Base-by-base conservation (phyloP, 1,140 invertebrate genomes). In the Ericerus pela region DNA sequence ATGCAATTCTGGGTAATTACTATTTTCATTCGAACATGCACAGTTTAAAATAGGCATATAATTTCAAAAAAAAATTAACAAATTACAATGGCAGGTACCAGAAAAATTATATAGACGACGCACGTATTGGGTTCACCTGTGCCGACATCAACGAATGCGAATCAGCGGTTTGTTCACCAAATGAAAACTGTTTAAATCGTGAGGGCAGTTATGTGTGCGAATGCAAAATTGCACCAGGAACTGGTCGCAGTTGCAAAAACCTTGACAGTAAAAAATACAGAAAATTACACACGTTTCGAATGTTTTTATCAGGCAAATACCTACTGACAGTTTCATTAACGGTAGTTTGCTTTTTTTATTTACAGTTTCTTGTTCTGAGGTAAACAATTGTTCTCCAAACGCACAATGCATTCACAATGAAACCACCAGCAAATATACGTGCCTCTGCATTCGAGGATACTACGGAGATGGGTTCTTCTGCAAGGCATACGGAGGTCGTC, bases 81-180 rank as follows among this genome's bases (percentile, higher is more conserved):
- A n/a, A n/a, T n/a, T n/a, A n/a, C n/a, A n/a, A n/a, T n/a, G n/a
- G n/a, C 30, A 57, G 58, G 14, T 60, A 56, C 27, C 53, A 58
- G 24, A 60, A 58, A 43, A 53, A 58, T 2, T 36, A 58, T 26
- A 8, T 56, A 1, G 54, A 55, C 12, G 12, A 53, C 10, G 28
- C 29, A 0, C 12, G 30, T 18, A 37, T 22, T 1, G 53, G 51
- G 28, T 60, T 61, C 43, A 52, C 58, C 18, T 68, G 69, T 70
- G 26, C 70, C 82, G 86, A 89, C 70, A 77, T 88, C 52, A 80
- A 90, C 67, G 86, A 89, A 72, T 89, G 86, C 66, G 74, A 76
- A 62, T 37, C 55, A 14, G 30, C 24, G 18, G 52, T 59, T 10
- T 79, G 78, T 62, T 64, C 70, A 53, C 62, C 61, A 2, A 29